A percentile compares a stretch with the other conserved stretches of the same genome.
phyloP scores from a whole-genome alignment of 2,113 vertebrate genomes.

The Dunckerocampus dactyliophorus region DNA sequence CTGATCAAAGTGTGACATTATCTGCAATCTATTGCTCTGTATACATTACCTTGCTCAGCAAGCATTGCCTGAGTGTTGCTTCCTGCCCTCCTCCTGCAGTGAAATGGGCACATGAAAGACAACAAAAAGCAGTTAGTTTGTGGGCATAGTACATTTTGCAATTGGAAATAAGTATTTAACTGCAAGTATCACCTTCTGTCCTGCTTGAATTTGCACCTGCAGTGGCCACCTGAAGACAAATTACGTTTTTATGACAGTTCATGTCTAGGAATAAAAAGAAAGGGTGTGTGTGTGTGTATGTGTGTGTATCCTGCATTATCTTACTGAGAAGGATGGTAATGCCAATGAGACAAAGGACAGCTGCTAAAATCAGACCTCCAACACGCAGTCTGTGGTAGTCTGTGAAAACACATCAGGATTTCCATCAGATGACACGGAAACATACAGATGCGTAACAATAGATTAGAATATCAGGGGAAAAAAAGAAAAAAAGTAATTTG shows the following conservation, averaged over 20 bases:
- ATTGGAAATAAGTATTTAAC: not conserved
- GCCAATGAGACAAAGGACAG: constrained; percentile 79
- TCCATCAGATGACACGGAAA: not conserved
- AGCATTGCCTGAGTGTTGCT: constrained; percentile 73
- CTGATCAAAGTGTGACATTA: not conserved
- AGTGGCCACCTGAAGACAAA: constrained; percentile 77
- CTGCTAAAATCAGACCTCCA: constrained; percentile 80
- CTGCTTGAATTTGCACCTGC: constrained; percentile 84
- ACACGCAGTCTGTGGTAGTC: constrained; percentile 81
- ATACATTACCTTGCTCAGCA: constrained; percentile 65
- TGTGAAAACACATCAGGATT: constrained; percentile 37
- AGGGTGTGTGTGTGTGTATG: constrained; percentile 5
- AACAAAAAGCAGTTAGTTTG: not conserved
- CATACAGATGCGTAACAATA: not conserved
- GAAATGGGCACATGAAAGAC: constrained; percentile 3
- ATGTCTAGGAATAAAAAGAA: not conserved
- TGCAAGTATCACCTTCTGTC: constrained; percentile 72
- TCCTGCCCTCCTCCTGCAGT: constrained; percentile 68
- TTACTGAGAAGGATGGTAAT: constrained; percentile 85
- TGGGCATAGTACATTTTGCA: not conserved
- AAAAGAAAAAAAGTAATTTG: no score
- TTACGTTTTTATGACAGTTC: not conserved
- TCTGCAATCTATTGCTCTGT: not conserved
- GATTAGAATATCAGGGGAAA: no score
- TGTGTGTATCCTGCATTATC: constrained; percentile 40